phyloP scores from a whole-genome alignment of 1,140 invertebrate species.

The Prorops nasuta region DNA sequence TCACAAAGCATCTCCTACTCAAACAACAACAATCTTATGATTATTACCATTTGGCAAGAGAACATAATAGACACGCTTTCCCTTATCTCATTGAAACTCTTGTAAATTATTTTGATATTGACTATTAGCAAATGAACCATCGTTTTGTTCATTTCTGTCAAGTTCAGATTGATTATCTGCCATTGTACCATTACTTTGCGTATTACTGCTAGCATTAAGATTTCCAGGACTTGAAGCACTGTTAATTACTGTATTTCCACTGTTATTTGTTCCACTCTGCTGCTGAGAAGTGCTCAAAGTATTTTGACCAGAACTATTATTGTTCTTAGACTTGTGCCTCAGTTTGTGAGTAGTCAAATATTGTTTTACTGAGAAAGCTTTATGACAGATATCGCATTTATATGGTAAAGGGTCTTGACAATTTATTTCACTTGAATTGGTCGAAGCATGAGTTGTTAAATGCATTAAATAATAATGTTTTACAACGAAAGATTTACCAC shows the following conservation, averaged over 20 bases:
- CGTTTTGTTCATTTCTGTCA: conserved; percentile 38
- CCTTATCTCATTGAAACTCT: conserved; percentile 57
- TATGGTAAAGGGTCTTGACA: conserved; percentile 52
- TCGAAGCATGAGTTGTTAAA: conserved; percentile 50
- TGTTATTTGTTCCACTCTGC: conserved; percentile 25
- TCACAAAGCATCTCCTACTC: conserved; percentile 28
- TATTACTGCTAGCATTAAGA: conserved; percentile 29
- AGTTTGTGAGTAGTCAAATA: conserved; percentile 56
- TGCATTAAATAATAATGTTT: conserved; percentile 70
- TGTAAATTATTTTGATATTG: conserved; percentile 51
- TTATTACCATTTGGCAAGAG: conserved; percentile 54
- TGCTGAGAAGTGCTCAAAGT: conserved; percentile 19
- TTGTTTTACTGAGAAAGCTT: conserved; percentile 58
- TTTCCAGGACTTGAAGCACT: conserved; percentile 18
- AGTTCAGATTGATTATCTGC: conserved; percentile 49
- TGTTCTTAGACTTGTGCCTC: conserved; percentile 51
- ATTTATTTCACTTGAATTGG: conserved; percentile 34
- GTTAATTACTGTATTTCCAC: conserved; percentile 18
- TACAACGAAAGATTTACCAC: conserved; percentile 72
- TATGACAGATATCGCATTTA: conserved; percentile 60
- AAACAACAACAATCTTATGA: conserved; percentile 53
- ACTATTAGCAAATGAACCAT: conserved; percentile 34
- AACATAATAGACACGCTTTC: conserved; percentile 55
- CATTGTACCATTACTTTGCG: conserved; percentile 34
- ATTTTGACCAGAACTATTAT: conserved; percentile 21